Evolutionary conservation across 2,797 vertebrate species (phyloP).

Genomic region (Buphagus erythrorhynchus): DNA sequence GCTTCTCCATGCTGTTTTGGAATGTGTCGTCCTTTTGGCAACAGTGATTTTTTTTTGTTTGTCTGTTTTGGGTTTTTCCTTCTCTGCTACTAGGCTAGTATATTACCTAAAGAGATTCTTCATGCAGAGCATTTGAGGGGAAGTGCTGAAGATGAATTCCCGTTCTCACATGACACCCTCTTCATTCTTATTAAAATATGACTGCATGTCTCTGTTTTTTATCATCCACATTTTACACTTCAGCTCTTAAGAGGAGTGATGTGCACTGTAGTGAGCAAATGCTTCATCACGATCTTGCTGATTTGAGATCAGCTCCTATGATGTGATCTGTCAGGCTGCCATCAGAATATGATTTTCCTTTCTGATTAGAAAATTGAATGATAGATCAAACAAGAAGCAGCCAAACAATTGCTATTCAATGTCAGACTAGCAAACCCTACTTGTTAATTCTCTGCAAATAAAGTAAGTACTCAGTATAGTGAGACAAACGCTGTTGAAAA

Average conservation of each 20-base stretch:
- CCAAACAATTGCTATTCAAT: not conserved
- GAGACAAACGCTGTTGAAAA: not conserved
- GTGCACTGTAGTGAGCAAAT: not conserved
- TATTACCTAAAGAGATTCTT: not conserved
- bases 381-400: not conserved
- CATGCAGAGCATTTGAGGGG: not conserved
- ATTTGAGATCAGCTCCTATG: not conserved
- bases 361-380: not conserved
- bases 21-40: not conserved
- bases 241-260: not conserved
- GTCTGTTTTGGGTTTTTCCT: not conserved
- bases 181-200: slow-evolving; percentile 19
- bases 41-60: not conserved
- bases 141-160: slow-evolving; percentile 9
- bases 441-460: not conserved
- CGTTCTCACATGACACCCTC: not conserved
- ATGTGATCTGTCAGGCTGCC: not conserved
- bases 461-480: not conserved
- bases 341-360: not conserved
- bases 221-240: not conserved
- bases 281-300: not conserved
- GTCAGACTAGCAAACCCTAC: not conserved
- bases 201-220: slow-evolving; percentile 19
- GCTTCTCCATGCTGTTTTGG: not conserved
- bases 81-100: not conserved